Evolutionary conservation across 2,797 vertebrate species (phyloP).

Genomic region (Aplochiton taeniatus): DNA sequence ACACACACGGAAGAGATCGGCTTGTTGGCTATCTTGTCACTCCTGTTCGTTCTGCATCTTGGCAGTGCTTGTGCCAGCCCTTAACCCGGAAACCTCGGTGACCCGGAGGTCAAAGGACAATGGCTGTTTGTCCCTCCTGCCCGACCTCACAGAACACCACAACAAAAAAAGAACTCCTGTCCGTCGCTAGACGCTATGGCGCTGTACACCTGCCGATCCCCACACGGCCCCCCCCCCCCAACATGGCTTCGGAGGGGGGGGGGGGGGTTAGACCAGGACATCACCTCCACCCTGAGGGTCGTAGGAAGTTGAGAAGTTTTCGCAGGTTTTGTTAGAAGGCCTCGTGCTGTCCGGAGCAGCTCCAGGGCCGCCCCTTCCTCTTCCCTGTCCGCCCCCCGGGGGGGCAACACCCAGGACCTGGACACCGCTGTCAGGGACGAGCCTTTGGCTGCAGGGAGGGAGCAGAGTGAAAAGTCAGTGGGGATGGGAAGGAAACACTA

Average conservation of each 20-base stretch:
- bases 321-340: constrained; percentile 82
- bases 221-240: constrained; percentile 69
- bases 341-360: constrained; percentile 88
- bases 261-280: constrained; percentile 67
- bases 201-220: constrained; percentile 35
- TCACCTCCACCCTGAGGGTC: constrained; percentile 95
- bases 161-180: constrained; percentile 72
- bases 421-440: constrained; percentile 89
- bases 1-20: constrained; percentile 55
- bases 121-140: constrained; percentile 50
- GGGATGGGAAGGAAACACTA: constrained; percentile 4
- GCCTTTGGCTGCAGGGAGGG: constrained; percentile 88
- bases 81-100: constrained; percentile 67
- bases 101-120: constrained; percentile 39
- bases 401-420: constrained; percentile 75
- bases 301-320: constrained; percentile 88
- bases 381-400: constrained; percentile 76
- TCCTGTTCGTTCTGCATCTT: constrained; percentile 50
- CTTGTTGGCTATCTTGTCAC: constrained; percentile 40
- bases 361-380: constrained; percentile 77
- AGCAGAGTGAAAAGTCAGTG: no score
- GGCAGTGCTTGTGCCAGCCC: constrained; percentile 65
- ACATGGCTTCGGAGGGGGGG: constrained; percentile 79
- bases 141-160: constrained; percentile 81
- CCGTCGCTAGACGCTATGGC: constrained; percentile 33